Percentiles rank a stretch among this genome's conserved stretches.
These are phyloP conservation scores for Erinaceus europaeus DNA, from an alignment of 2,113 vertebrate genomes.

Conservation along the genomic window DNA sequence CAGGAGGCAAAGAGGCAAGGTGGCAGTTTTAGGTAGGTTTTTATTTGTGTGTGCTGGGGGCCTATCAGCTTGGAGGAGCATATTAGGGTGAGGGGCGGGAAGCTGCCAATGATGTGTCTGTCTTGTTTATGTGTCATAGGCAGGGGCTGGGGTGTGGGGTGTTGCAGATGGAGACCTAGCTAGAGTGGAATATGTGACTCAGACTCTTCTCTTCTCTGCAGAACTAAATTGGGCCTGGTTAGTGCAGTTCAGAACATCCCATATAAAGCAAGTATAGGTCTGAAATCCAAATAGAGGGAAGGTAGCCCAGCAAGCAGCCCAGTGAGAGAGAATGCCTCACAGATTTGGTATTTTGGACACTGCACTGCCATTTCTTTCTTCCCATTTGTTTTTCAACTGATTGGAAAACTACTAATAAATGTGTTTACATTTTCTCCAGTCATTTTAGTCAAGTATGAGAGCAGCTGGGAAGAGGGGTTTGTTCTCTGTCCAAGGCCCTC, in stretches of 20 bases:
- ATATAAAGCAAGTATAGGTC: neutral
- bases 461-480: slow-evolving; percentile 43
- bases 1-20: neutral
- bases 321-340: neutral
- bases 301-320: neutral
- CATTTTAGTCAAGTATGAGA: slow-evolving; percentile 48
- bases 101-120: neutral
- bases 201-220: neutral
- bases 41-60: neutral
- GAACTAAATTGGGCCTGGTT: neutral
- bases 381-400: slow-evolving; percentile 55
- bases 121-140: neutral
- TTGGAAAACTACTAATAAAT: slow-evolving; percentile 53
- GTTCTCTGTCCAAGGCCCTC: neutral
- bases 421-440: slow-evolving; percentile 57
- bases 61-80: neutral
- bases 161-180: neutral
- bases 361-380: slow-evolving; percentile 39
- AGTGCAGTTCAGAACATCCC: neutral
- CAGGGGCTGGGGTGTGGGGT: no score
- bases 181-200: neutral
- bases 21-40: neutral
- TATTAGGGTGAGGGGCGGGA: no score
- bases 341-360: slow-evolving; percentile 32
- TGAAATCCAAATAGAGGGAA: neutral